phyloP scores from a whole-genome alignment of 2,797 vertebrate species.

The Diglossa cyanea region DNA sequence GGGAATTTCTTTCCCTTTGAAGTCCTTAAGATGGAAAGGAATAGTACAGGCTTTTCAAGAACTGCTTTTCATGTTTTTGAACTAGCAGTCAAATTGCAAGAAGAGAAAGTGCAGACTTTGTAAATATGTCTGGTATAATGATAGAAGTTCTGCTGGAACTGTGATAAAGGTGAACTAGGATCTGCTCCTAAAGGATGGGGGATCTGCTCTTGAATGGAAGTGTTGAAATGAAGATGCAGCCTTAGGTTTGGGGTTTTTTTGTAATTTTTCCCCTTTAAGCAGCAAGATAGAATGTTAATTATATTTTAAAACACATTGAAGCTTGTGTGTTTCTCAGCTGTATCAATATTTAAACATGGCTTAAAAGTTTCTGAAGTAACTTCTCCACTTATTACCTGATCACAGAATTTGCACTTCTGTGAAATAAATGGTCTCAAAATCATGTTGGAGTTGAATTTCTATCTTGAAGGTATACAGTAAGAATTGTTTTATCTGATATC shows the following conservation, averaged over 20 bases:
- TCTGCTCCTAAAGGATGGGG: too few relatives aligned
- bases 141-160: background rate
- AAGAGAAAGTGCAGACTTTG: background rate
- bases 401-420: background rate
- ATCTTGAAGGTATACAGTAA: background rate
- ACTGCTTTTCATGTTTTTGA: slow-evolving; percentile 16
- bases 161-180: background rate
- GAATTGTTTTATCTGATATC: background rate
- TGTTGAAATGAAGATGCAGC: background rate
- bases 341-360: background rate
- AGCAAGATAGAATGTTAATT: background rate
- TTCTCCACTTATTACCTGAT: background rate
- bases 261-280: background rate
- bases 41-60: slow-evolving; percentile 11
- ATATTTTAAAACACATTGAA: background rate
- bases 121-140: background rate
- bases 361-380: background rate
- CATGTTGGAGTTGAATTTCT: background rate
- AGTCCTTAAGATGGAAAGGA: background rate
- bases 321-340: background rate
- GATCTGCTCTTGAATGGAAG: background rate
- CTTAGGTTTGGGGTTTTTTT: rapidly evolving
- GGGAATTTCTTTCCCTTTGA: background rate
- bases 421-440: background rate
- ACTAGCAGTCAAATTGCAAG: background rate